These are phyloP conservation scores for Catocala sponsa DNA, from an alignment of 2,888 invertebrate genomes.

Conservation along the genomic window DNA sequence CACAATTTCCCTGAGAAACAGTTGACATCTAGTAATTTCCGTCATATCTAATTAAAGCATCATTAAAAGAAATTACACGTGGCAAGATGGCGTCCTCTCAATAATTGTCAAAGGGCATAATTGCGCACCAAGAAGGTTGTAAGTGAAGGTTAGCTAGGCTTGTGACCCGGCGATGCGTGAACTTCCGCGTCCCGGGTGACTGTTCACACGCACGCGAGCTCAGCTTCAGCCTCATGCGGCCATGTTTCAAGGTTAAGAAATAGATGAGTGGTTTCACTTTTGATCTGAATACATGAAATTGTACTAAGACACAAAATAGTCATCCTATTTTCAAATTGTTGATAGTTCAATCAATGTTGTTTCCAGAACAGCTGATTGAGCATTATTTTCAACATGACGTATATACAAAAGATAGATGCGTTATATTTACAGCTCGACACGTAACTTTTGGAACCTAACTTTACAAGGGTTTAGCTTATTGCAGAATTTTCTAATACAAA, in stretches of 20 bases:
- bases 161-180: constrained; percentile 46
- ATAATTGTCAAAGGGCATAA: constrained; percentile 50
- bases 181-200: constrained; percentile 61
- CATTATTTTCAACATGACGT: too few relatives aligned
- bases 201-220: constrained; percentile 56
- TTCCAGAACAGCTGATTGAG: too few relatives aligned
- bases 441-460: too few relatives aligned
- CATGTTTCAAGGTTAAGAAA: constrained; percentile 40
- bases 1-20: constrained; percentile 20
- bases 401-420: too few relatives aligned
- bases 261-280: constrained; percentile 16
- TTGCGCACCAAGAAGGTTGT: constrained; percentile 32
- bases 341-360: too few relatives aligned
- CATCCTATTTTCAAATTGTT: too few relatives aligned
- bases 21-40: constrained; percentile 1
- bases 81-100: constrained; percentile 27
- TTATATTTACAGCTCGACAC: too few relatives aligned
- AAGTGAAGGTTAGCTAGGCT: constrained; percentile 39
- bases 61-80: constrained; percentile 29
- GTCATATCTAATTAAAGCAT: constrained; percentile 26
- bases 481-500: too few relatives aligned
- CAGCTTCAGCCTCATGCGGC: not conserved
- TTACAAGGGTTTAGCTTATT: too few relatives aligned
- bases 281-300: not conserved
- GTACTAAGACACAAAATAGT: too few relatives aligned